Evolutionary conservation across 2,113 vertebrate species (phyloP), one percentile per base, ranked within the genome.

Genomic region (Sapajus apella): DNA sequence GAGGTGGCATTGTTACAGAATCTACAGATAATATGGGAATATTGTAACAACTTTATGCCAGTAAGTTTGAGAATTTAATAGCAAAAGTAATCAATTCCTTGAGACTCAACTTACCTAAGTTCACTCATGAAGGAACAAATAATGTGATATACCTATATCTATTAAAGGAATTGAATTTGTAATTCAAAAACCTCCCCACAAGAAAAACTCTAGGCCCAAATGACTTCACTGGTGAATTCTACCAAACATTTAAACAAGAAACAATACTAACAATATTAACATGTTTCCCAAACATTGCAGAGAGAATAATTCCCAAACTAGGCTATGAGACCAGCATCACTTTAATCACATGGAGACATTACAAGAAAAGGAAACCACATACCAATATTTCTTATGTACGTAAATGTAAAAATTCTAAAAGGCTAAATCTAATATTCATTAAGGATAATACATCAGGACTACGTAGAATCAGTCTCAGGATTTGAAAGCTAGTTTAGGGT

Each of bases 171-270:
- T 5, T 83, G 13, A 83, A 92, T 40, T 47, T 92, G 6, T 89
- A 85, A 6, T 75, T 92, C 64, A 90, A 79, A 96, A 95, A 56
- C 17, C 25, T 47, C 84, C 37, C 72, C 11, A 50, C 37, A 90
- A 92, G n/a, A 45, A 95, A 55, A 89, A 80, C 40, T 94, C 16
- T 20, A 95, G 47, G n/a, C 35, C 25, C 25, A 68, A 20, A 68
- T 3, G 11, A 61, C 37, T 77, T 87, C 43, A 50, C 27, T 77
- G 55, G 23, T 66, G 55, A 87, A 55, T n/a, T 76, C 7, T 68
- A 82, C 23, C 35, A 88, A 82, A 94, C 18, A 72, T 72, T 72
- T 88, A 82, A 81, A 91, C n/a, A 87, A 87, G 72, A 83, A 82
- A 87, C 5, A 47, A 76, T 61, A 61, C 25, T n/a, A 87, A 75